phyloP scores from a whole-genome alignment of 1,140 invertebrate genomes.

The Vanessa atalanta region DNA sequence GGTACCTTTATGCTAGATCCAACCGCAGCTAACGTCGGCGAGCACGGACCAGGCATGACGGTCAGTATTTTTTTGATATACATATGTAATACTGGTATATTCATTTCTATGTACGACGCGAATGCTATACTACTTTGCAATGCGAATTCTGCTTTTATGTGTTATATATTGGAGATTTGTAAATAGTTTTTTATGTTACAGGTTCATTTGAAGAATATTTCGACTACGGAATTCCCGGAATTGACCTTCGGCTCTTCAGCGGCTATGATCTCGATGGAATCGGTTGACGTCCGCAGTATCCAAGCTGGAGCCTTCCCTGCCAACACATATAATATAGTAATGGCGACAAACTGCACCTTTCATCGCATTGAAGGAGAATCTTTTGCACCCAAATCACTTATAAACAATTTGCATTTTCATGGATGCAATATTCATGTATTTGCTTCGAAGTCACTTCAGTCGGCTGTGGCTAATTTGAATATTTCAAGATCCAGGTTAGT shows the following conservation, averaged over 20 bases:
- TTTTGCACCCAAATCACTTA: constrained; percentile 84
- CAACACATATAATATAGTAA: constrained; percentile 83
- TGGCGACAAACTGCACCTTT: constrained; percentile 83
- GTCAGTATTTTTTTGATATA: constrained; percentile 50
- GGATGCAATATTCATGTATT: constrained; percentile 82
- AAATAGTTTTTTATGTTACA: constrained; percentile 65
- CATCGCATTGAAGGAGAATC: constrained; percentile 82
- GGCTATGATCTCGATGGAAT: constrained; percentile 82
- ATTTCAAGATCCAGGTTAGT: constrained; percentile 85
- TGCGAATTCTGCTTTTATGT: not conserved
- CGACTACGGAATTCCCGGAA: constrained; percentile 81
- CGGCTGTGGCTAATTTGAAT: constrained; percentile 84
- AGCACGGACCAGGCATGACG: constrained; percentile 73
- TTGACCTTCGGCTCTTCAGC: constrained; percentile 84
- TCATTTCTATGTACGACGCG: not conserved
- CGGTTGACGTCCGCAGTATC: constrained; percentile 81
- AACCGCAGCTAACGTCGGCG: constrained; percentile 68
- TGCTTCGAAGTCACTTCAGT: constrained; percentile 82
- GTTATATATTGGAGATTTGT: not conserved
- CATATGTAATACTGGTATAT: not conserved
- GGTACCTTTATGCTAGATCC: constrained; percentile 84
- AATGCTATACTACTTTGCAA: constrained; percentile 4
- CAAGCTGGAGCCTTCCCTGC: constrained; percentile 84
- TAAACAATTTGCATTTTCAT: constrained; percentile 83
- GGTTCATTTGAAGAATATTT: constrained; percentile 85